Base-by-base conservation (phyloP, 2,113 vertebrate species). In the Thryonomys swinderianus region DNA sequence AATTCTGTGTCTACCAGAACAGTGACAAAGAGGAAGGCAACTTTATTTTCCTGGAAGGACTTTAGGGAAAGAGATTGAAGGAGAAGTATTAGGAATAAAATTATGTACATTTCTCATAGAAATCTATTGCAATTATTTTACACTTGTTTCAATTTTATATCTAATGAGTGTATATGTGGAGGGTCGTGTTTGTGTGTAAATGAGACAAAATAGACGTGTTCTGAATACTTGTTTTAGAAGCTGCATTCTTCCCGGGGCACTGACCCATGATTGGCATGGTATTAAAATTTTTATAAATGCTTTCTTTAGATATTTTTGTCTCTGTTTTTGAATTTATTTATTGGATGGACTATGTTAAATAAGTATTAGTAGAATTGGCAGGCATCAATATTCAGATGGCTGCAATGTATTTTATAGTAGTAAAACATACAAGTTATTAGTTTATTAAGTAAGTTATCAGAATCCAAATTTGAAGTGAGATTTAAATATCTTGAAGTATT, bases 401-500 rank as follows among this genome's bases (percentile, higher is more conserved):
- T 74, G 57, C 6, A 2, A 51, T 57, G 53, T 5, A 85, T 88
- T 91, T 85, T 74, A 90, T 62, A 57, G 8, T 20, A 90, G 18
- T 90, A 42, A 95, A 51, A 9, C 61, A 55, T 37, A 79, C 8
- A 81, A 12, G 30, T 45, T 62, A 48, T 71, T 42, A 53, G 57
- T 73, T 93, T 91, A 69, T 30, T 25, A 84, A 95, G 40, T 76
- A 55, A 55, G n/a, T n/a, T 73, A 81, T 59, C 4, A 76, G 21
- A 85, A 66, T 81, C 23, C 48, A 90, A 83, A n/a, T 62, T 25
- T 59, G 74, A 7, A 25, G 14, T 81, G 23, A 61, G 45, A 90
- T 94, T 93, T 87, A 92, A 74, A 61, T 61, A 71, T 79, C 8
- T 95, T 59, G 7, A 83, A 45, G 7, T 91, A 91, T 61, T 71